phyloP scores from a whole-genome alignment of 2,888 invertebrate genomes.

The Drosophila parthenogenetica region DNA sequence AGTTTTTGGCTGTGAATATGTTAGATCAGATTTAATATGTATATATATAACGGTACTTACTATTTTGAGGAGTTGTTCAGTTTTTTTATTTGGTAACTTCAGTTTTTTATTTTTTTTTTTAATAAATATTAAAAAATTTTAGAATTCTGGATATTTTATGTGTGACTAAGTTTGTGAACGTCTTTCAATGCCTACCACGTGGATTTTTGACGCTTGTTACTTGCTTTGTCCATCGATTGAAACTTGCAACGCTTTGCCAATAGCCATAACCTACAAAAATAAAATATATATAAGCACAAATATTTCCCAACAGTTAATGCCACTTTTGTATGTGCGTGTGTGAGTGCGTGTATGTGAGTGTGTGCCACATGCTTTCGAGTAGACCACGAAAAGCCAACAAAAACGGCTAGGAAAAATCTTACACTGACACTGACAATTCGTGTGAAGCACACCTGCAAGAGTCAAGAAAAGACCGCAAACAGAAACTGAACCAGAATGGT shows the following conservation, averaged over 20 bases:
- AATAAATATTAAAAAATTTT: neutral
- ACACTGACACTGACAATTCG: constrained; percentile 80
- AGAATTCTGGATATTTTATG: no score
- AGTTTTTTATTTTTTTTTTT: neutral
- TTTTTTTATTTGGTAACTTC: no score
- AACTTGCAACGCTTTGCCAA: constrained; percentile 33
- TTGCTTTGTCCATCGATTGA: constrained; percentile 18
- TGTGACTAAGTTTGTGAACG: no score
- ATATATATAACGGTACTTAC: no score
- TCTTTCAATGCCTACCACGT: neutral
- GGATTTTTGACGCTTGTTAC: constrained; percentile 24
- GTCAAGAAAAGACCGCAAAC: constrained; percentile 70
- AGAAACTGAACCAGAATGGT: constrained; percentile 50
- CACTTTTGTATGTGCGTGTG: constrained; percentile 53
- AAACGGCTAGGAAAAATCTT: constrained; percentile 50
- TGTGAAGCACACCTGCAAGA: constrained; percentile 81
- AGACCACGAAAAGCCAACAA: constrained; percentile 43
- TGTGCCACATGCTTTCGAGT: constrained; percentile 54
- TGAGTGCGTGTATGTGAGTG: no score
- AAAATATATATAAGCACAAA: constrained; percentile 16
- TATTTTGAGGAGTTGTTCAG: no score
- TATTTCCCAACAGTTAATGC: constrained; percentile 40
- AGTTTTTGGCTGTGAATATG: no score
- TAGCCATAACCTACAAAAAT: constrained; percentile 29
- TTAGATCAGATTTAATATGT: no score